Evolutionary conservation across 2,888 invertebrate genomes (phyloP).

Genomic region (Erpobdella octoculata): DNA sequence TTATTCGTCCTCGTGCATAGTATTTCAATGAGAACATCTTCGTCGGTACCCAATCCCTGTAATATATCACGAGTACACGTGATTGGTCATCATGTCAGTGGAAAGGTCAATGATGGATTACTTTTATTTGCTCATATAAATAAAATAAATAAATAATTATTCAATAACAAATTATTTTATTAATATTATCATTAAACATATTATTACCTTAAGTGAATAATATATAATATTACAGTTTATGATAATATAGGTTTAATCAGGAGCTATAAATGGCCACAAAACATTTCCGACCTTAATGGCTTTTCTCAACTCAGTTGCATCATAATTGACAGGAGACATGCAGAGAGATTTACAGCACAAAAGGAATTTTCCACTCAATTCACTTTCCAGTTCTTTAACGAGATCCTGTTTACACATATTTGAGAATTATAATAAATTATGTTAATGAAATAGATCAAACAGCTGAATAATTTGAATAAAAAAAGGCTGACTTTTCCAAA

Average conservation of each 20-base stretch:
- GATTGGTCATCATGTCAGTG: not conserved
- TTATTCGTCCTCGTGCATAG: constrained; percentile 50
- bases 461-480: no score
- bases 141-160: not conserved
- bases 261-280: not conserved
- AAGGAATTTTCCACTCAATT: constrained; percentile 50
- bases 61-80: not conserved
- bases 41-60: constrained; percentile 52
- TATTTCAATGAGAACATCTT: constrained; percentile 50
- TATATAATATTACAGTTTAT: not conserved
- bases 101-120: constrained; percentile 24
- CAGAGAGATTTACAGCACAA: constrained; percentile 45
- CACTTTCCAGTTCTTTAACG: constrained; percentile 47
- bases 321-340: constrained; percentile 49
- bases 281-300: constrained; percentile 47
- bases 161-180: not conserved
- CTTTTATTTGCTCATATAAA: no score
- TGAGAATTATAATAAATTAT: no score
- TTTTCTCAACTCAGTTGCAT: constrained; percentile 48
- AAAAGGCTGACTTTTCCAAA: constrained; percentile 48
- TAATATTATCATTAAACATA: not conserved
- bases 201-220: not conserved
- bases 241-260: not conserved
- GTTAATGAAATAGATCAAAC: no score
- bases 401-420: constrained; percentile 50